These are phyloP conservation scores for Luperina testacea DNA, from an alignment of 2,888 invertebrate genomes.

Conservation along the genomic window DNA sequence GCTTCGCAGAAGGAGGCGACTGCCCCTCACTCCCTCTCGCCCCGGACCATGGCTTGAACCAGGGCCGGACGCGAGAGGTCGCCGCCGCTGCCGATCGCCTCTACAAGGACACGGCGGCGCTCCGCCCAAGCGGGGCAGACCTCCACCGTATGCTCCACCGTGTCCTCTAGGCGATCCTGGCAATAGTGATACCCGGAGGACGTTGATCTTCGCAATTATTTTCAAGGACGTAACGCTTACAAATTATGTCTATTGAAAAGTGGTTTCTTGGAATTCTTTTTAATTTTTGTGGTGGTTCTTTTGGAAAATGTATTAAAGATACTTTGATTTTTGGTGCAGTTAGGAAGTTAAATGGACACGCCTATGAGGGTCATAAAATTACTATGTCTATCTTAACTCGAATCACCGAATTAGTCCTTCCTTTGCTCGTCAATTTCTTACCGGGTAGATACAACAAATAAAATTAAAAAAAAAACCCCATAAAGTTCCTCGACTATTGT, in stretches of 20 bases:
- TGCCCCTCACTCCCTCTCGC: too few species aligned
- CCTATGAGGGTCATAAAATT: background rate
- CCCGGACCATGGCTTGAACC: too few species aligned
- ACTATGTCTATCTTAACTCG: background rate
- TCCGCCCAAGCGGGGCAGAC: too few species aligned
- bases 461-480: background rate
- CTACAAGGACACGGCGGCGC: too few species aligned
- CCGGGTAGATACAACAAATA: background rate
- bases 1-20: too few species aligned
- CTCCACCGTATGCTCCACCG: too few species aligned
- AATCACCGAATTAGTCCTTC: background rate
- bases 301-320: background rate
- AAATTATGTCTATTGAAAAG: constrained; percentile 32
- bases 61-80: too few species aligned
- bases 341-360: background rate
- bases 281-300: background rate
- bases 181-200: background rate
- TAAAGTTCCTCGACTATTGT: background rate
- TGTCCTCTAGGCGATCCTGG: too few species aligned
- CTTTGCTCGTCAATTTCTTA: background rate
- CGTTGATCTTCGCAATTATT: constrained; percentile 51
- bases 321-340: background rate
- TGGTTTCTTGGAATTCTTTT: background rate
- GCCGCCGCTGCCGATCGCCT: too few species aligned
- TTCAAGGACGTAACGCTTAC: constrained; percentile 41